phyloP scores from a whole-genome alignment of 2,888 invertebrate genomes.

The Caenorhabditis zanzibari region DNA sequence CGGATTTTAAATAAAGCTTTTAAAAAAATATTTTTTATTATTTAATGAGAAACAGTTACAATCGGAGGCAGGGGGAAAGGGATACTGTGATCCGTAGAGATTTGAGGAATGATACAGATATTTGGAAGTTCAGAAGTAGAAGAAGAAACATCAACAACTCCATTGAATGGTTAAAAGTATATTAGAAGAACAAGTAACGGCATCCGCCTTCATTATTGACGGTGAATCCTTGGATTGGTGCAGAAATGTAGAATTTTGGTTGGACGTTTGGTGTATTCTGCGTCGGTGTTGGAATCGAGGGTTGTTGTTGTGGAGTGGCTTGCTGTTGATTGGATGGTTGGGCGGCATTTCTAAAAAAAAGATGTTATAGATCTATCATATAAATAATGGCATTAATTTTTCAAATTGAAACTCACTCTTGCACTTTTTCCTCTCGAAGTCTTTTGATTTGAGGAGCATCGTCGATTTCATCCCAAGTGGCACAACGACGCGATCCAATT shows the following conservation, averaged over 20 bases:
- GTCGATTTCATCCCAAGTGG: slow-evolving; percentile 62
- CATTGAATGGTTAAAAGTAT: neutral
- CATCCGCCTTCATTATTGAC: slow-evolving; percentile 45
- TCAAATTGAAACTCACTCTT: slow-evolving; percentile 34
- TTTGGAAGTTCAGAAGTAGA: neutral
- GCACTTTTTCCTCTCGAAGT: slow-evolving; percentile 43
- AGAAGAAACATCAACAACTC: neutral
- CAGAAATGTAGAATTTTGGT: slow-evolving; percentile 66
- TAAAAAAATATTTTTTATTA: neutral
- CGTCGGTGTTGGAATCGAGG: slow-evolving; percentile 17
- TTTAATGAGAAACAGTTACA: neutral
- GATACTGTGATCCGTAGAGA: slow-evolving; percentile 17
- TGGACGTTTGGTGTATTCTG: neutral
- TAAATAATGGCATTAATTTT: neutral
- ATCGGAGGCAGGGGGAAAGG: neutral
- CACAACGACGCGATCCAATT: slow-evolving; percentile 51
- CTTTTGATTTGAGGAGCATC: slow-evolving; percentile 60
- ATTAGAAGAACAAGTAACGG: slow-evolving; percentile 63
- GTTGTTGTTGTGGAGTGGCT: slow-evolving; percentile 19
- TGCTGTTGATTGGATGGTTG: slow-evolving; percentile 9
- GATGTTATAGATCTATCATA: too few relatives aligned
- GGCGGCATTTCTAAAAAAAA: neutral
- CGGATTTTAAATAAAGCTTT: neutral
- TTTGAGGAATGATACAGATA: slow-evolving; percentile 31
- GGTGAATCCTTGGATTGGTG: slow-evolving; percentile 62